Base-by-base conservation (phyloP, 2,113 vertebrate species). In the Lycocorax pyrrhopterus region DNA sequence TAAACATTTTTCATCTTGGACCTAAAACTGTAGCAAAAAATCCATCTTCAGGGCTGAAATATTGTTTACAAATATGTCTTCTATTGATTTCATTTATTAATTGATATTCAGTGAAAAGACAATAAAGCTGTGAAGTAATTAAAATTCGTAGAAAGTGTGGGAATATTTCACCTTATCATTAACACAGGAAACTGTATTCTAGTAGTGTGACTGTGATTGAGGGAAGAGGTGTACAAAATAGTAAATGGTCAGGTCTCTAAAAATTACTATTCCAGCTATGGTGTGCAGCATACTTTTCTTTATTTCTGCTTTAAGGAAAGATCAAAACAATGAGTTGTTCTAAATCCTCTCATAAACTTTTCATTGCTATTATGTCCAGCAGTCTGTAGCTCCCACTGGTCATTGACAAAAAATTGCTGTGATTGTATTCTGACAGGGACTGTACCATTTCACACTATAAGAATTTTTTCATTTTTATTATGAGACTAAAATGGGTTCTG, bases 191-290 rank as follows among this genome's bases (percentile, higher is more conserved):
- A 60, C 7, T 25, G 11, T n/a, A 2, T n/a, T 81, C 27, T 21
- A 35, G 7, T 9, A 41, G 4, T 9, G 8, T 51, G 72, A 44
- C 3, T 43, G 7, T 80, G 47, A 18, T 7, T 0, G 1, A 35
- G 2, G 12, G 7, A 56, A 73, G 33, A 67, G 11, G 3, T 19
- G 3, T 51, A 30, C 9, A 30, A 83, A 60, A 69, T 16, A 1
- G 9, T 29, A 67, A 44, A 13, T 27, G 0, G 35, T 41, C 23
- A 49, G 3, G 2, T 62, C 22, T 49, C 80, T 7, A 67, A 77
- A 79, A 89, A 35, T 35, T 71, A 21, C 44, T 35, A 5, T 55
- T 77, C 11, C 13, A 69, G 3, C 18, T 58, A 16, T 7, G 37
- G 6, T 4, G 9, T 29, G 12, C 3, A 66, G 12, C 56, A 44